Evolutionary conservation across 1,140 invertebrate species (phyloP).

Genomic region (Rhizoglyphus robini): DNA sequence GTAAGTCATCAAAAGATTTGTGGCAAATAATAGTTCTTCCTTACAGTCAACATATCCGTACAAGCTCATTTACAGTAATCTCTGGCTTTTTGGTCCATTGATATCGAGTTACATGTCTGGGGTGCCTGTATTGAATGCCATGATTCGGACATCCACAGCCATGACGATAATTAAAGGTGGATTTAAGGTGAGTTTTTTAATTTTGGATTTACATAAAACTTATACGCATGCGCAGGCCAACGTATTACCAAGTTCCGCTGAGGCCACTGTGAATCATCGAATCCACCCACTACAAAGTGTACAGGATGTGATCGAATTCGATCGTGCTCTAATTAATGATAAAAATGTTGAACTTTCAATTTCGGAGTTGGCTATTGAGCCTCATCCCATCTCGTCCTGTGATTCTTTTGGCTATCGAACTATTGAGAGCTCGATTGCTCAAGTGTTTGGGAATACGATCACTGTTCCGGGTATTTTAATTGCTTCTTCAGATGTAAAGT

Average conservation of each 20-base stretch:
- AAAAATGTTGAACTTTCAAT: constrained; percentile 32
- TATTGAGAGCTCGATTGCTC: constrained; percentile 36
- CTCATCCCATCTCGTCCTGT: constrained; percentile 38
- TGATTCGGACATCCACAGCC: constrained; percentile 42
- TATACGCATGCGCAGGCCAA: constrained; percentile 30
- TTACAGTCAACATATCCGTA: constrained; percentile 32
- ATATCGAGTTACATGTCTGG: constrained; percentile 33
- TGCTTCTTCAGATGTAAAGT: constrained; percentile 42
- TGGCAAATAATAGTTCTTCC: too few species aligned
- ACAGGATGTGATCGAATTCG: constrained; percentile 39
- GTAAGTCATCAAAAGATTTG: background rate
- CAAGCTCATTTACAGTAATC: constrained; percentile 38
- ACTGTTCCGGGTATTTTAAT: constrained; percentile 40
- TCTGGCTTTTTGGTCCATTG: constrained; percentile 42
- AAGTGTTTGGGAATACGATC: constrained; percentile 36
- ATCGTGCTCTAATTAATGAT: constrained; percentile 39
- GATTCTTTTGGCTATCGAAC: constrained; percentile 37
- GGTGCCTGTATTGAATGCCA: constrained; percentile 35
- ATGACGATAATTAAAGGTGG: constrained; percentile 43
- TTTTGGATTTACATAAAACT: background rate
- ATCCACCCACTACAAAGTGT: constrained; percentile 41
- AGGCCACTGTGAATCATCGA: constrained; percentile 42
- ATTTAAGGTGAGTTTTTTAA: constrained; percentile 24
- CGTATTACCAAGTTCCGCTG: constrained; percentile 39
- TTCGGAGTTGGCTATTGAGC: constrained; percentile 27